Percentiles rank a stretch among this genome's conserved stretches.
These are phyloP conservation scores for Catonia carolina DNA, from an alignment of 2,888 invertebrate species.

Conservation along the genomic window DNA sequence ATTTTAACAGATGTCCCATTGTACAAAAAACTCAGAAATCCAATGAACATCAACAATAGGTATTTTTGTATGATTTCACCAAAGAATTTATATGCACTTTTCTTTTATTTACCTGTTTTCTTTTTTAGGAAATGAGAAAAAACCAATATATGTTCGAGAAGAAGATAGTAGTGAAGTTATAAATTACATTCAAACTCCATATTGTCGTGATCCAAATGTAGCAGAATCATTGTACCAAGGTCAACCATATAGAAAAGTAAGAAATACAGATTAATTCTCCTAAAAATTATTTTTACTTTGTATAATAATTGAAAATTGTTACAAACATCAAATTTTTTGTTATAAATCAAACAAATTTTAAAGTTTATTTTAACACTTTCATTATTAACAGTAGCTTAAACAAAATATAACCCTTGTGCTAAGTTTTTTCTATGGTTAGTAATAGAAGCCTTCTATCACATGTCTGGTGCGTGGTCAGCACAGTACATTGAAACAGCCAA, in stretches of 20 bases:
- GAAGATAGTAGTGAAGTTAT: constrained; percentile 25
- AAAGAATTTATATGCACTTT: background rate
- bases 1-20: too few relatives aligned
- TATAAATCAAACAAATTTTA: too few relatives aligned
- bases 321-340: too few relatives aligned
- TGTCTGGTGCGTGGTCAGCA: too few relatives aligned
- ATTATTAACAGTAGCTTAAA: too few relatives aligned
- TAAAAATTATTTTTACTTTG: background rate
- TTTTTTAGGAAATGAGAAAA: constrained; percentile 32
- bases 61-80: constrained; percentile 13
- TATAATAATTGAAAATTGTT: background rate
- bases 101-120: background rate
- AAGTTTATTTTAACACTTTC: too few relatives aligned
- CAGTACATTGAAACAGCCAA: too few relatives aligned
- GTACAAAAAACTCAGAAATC: too few relatives aligned
- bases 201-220: constrained; percentile 34
- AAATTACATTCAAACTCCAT: constrained; percentile 35
- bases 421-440: too few relatives aligned
- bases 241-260: constrained; percentile 28
- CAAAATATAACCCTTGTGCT: too few relatives aligned
- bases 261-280: background rate
- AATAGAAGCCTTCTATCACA: too few relatives aligned
- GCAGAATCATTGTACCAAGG: constrained; percentile 26
- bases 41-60: background rate
- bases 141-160: constrained; percentile 28